These are phyloP conservation scores for Rhamnusium bicolor DNA, from an alignment of 2,888 invertebrate genomes.

Conservation along the genomic window DNA sequence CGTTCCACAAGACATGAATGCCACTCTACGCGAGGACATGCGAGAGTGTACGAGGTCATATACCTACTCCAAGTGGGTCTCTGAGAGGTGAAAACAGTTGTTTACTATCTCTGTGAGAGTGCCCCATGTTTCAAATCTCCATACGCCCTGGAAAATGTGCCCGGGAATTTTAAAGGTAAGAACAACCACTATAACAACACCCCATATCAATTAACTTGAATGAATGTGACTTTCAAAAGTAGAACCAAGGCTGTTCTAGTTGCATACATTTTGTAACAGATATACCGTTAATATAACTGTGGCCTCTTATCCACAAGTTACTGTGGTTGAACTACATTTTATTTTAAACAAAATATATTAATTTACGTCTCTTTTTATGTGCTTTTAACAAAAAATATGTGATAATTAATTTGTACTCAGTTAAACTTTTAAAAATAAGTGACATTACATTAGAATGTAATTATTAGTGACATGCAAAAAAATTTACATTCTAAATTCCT, in stretches of 20 bases:
- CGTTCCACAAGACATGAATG: conserved; percentile 59
- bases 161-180: conserved; percentile 62
- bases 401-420: background rate
- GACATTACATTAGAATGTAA: conserved; percentile 14
- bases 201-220: background rate
- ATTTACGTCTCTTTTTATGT: background rate
- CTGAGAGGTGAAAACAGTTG: conserved; percentile 68
- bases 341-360: conserved; percentile 33
- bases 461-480: conserved; percentile 26
- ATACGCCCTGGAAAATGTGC: conserved; percentile 62
- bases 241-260: conserved; percentile 23
- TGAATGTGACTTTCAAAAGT: conserved; percentile 8
- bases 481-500: conserved; percentile 48
- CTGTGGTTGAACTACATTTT: conserved; percentile 56
- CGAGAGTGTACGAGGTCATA: conserved; percentile 68
- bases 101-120: conserved; percentile 67
- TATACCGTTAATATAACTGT: conserved; percentile 56
- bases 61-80: conserved; percentile 68
- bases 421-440: background rate
- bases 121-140: conserved; percentile 52
- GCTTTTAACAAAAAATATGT: background rate
- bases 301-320: conserved; percentile 50
- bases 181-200: conserved; percentile 12
- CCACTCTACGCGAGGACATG: conserved; percentile 63
- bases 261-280: conserved; percentile 34